These are phyloP conservation scores for Agapostemon virescens DNA, from an alignment of 2,888 invertebrate species.

Conservation along the genomic window DNA sequence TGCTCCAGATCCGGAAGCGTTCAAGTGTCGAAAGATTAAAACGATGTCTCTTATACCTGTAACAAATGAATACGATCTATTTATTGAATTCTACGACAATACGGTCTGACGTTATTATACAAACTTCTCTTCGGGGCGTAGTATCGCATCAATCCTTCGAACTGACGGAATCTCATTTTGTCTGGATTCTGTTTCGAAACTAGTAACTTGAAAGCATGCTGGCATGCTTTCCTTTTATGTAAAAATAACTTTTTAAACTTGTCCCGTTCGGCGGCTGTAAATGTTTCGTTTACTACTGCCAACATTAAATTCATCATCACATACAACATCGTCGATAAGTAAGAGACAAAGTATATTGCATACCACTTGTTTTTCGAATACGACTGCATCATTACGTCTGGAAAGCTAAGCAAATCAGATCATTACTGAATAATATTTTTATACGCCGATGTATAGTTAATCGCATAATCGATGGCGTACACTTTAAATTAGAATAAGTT, in stretches of 20 bases:
- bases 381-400: constrained; percentile 96
- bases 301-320: constrained; percentile 95
- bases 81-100: neutral
- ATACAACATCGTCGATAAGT: constrained; percentile 91
- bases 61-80: constrained; percentile 20
- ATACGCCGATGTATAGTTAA: neutral
- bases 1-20: constrained; percentile 85
- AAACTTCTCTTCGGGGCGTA: constrained; percentile 88
- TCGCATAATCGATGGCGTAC: neutral
- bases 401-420: constrained; percentile 84
- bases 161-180: constrained; percentile 87
- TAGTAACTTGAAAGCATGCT: constrained; percentile 90
- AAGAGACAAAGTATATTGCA: constrained; percentile 92
- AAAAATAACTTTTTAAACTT: constrained; percentile 91
- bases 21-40: constrained; percentile 90
- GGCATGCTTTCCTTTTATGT: constrained; percentile 90
- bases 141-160: constrained; percentile 90
- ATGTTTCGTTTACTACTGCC: constrained; percentile 94
- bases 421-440: constrained; percentile 10
- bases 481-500: no score
- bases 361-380: constrained; percentile 91
- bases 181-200: constrained; percentile 89
- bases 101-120: constrained; percentile 61
- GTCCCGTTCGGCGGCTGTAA: constrained; percentile 91
- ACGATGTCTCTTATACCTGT: constrained; percentile 87